Percentiles rank a stretch among this genome's conserved stretches.
phyloP scores from a whole-genome alignment of 2,888 invertebrate species.

The Aphidius colemani region DNA sequence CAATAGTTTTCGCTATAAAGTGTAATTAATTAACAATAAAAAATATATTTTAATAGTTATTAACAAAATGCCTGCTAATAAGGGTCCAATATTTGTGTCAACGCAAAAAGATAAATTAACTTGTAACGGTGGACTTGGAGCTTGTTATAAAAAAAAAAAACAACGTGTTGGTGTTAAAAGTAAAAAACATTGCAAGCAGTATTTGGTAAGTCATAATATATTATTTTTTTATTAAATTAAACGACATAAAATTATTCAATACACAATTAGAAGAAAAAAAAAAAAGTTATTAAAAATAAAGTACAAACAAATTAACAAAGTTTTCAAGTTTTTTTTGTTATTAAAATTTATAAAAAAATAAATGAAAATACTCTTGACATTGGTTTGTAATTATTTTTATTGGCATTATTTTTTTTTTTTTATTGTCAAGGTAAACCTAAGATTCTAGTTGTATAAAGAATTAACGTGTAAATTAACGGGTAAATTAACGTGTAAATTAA shows the following conservation, averaged over 20 bases:
- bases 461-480: too few species aligned
- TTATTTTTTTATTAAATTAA: too few species aligned
- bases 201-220: conserved; percentile 47
- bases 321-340: too few species aligned
- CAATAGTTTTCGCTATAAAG: too few species aligned
- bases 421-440: too few species aligned
- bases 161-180: conserved; percentile 49
- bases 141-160: conserved; percentile 49
- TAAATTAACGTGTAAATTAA: too few species aligned
- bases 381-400: neutral
- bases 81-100: conserved; percentile 39
- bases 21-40: too few species aligned
- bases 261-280: conserved; percentile 9
- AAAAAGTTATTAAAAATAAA: neutral
- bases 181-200: conserved; percentile 53
- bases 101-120: conserved; percentile 50
- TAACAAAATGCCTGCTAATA: conserved; percentile 53
- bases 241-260: neutral
- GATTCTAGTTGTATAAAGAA: neutral
- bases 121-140: conserved; percentile 37
- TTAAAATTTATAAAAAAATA: neutral
- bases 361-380: conserved; percentile 9
- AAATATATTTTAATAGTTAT: neutral
- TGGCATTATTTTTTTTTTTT: too few species aligned
- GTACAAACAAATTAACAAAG: neutral